phyloP scores from a whole-genome alignment of 2,797 vertebrate species.

The Chelon auratus region DNA sequence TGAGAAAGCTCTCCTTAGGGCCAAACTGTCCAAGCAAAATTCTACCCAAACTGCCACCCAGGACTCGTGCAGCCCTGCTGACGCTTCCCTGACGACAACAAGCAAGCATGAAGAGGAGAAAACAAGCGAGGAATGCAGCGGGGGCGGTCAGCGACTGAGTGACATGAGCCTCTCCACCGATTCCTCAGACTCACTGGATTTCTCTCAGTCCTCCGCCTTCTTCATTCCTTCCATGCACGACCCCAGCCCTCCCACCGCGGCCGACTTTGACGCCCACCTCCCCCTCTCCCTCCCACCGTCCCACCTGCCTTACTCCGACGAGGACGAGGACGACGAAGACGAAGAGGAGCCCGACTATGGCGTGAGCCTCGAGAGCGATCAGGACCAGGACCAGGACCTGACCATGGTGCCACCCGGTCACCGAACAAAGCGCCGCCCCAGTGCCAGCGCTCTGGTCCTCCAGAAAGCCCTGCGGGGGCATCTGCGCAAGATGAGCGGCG shows the following conservation, averaged over 20 bases:
- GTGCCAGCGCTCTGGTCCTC: slow-evolving; percentile 84
- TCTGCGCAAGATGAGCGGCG: slow-evolving; percentile 90
- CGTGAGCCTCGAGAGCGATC: slow-evolving; percentile 85
- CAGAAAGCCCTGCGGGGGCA: slow-evolving; percentile 90
- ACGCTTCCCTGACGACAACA: not conserved
- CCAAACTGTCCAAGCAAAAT: slow-evolving; percentile 53
- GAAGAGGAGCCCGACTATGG: slow-evolving; percentile 74
- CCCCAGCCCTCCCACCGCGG: slow-evolving; percentile 68
- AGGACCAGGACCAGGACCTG: slow-evolving; percentile 83
- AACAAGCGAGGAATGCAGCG: slow-evolving; percentile 70
- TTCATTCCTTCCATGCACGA: slow-evolving; percentile 72
- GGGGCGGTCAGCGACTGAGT: slow-evolving; percentile 87
- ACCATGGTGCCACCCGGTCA: slow-evolving; percentile 73
- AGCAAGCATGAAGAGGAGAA: slow-evolving; percentile 35
- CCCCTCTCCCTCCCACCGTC: slow-evolving; percentile 74
- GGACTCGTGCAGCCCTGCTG: slow-evolving; percentile 32
- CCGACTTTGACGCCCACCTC: slow-evolving; percentile 82
- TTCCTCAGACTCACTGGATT: slow-evolving; percentile 90
- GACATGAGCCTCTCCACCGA: slow-evolving; percentile 94
- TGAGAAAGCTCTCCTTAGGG: slow-evolving; percentile 68
- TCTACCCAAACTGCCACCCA: slow-evolving; percentile 17
- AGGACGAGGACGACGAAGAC: slow-evolving; percentile 70
- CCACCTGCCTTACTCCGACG: slow-evolving; percentile 76
- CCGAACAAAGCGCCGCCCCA: slow-evolving; percentile 82
- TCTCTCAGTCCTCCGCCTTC: slow-evolving; percentile 81